Evolutionary conservation across 92 coral and sea anemone genomes (phyloP), one percentile per base, ranked within the genome.

Genomic region (Pocillopora meandrina): DNA sequence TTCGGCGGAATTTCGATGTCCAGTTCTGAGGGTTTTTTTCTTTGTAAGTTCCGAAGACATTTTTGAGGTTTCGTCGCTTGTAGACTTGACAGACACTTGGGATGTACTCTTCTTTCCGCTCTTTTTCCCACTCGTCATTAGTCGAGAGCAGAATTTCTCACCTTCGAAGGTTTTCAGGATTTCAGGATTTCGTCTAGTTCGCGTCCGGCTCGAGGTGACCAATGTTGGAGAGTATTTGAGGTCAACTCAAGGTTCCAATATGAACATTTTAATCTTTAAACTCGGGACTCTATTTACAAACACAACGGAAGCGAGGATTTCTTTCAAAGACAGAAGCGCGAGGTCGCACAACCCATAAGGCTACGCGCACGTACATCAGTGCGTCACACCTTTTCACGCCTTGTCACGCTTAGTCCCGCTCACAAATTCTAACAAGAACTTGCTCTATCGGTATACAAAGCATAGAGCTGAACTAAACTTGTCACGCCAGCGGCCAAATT

Each of bases 21-120:
- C 67, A 14, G 67, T 63, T 64, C 68, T 64, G 68, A 64, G 10
- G 7, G 68, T 12, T 19, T 64, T 64, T 64, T 64, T 64, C 33
- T 64, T 64, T n/a, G 68, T 64, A 64, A 64, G 20, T 64, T 64
- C 23, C 23, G 68, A 64, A 31, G 34, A 16, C 68, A 64, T 64
- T 64, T 21, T 19, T 64, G 68, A 64, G 67, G 67, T 63, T 63
- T 63, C 26, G 67, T 63, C 67, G 67, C 20, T 63, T 63, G 67
- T 63, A 63, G 67, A 63, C 5, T 63, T 17, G 68, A 64, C 68
- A 64, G 68, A n/a, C 68, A 16, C 68, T 19, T 64, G 68, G 6
- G 68, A 5, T n/a, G 11, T 64, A 7, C 23, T 19, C 68, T 64
- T 64, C 68, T 64, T 64, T 19, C 68, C 67, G 67, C 5, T 63